phyloP scores from a whole-genome alignment of 2,113 vertebrate species.

The Sialia sialis region DNA sequence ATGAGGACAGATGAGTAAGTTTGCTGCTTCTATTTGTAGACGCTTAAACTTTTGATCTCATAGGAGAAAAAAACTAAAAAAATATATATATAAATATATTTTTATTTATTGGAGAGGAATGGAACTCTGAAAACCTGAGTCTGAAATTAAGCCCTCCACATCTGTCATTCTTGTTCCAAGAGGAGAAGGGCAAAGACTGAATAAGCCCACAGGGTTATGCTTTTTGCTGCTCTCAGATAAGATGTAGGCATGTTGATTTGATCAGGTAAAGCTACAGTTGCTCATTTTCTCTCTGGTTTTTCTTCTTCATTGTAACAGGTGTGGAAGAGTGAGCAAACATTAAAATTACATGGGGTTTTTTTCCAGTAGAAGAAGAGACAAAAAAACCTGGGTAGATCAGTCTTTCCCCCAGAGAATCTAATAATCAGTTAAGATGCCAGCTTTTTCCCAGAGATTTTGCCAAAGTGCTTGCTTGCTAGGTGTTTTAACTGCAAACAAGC shows the following conservation, averaged over 20 bases:
- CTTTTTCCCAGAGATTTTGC: background rate
- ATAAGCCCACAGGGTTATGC: background rate
- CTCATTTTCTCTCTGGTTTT: background rate
- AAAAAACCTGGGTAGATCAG: background rate
- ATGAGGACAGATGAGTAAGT: background rate
- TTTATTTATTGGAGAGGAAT: background rate
- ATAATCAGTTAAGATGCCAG: background rate
- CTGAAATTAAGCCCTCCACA: background rate
- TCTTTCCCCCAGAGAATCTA: background rate
- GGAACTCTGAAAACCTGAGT: background rate
- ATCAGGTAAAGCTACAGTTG: background rate
- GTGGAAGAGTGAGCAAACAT: background rate
- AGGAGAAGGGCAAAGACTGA: background rate
- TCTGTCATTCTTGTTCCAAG: background rate
- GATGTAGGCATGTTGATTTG: rapidly evolving
- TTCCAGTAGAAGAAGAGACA: background rate
- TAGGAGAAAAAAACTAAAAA: background rate
- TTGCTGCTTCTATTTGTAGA: background rate
- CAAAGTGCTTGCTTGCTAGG: background rate
- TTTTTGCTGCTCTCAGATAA: background rate
- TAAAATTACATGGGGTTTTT: background rate
- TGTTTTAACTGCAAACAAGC: background rate
- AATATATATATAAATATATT: background rate
- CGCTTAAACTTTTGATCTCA: background rate
- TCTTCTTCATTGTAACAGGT: background rate